Evolutionary conservation across 2,888 invertebrate species (phyloP).

Genomic region (Tenthredo notha): DNA sequence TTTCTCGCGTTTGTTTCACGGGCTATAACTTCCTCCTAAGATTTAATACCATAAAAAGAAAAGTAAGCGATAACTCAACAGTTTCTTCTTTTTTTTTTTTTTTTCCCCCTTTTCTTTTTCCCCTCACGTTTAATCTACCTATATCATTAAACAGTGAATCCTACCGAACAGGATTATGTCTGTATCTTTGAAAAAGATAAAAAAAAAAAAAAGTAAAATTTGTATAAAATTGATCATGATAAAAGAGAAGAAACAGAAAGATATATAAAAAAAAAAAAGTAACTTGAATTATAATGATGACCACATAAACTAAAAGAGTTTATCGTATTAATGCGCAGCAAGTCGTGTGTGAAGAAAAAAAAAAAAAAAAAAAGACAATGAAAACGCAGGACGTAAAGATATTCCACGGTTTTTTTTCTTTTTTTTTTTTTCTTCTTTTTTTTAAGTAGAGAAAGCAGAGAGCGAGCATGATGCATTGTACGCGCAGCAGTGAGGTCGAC

Average conservation of each 20-base stretch:
- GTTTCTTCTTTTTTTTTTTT: background rate
- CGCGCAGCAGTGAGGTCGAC: constrained; percentile 62
- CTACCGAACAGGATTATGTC: background rate
- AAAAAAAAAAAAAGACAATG: background rate
- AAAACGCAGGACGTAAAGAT: constrained; percentile 32
- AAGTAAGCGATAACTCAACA: background rate
- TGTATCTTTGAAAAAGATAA: background rate
- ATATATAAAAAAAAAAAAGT: background rate
- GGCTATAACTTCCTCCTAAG: constrained; percentile 21
- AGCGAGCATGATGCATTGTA: constrained; percentile 55
- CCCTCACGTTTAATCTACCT: background rate
- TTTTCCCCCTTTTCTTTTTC: too few relatives aligned
- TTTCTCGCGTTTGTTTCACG: constrained; percentile 28
- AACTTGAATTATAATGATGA: background rate
- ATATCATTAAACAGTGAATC: background rate
- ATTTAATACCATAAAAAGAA: constrained; percentile 19
- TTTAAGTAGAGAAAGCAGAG: constrained; percentile 60
- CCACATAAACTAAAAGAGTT: constrained; percentile 6
- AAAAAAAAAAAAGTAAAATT: background rate
- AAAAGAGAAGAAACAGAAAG: background rate
- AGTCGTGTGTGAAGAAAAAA: background rate
- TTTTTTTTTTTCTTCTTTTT: too few relatives aligned
- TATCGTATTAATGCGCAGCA: background rate
- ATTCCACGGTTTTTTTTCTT: background rate
- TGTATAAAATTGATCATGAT: background rate